Evolutionary conservation across 2,113 vertebrate genomes (phyloP).

Genomic region (Pelecanus crispus): DNA sequence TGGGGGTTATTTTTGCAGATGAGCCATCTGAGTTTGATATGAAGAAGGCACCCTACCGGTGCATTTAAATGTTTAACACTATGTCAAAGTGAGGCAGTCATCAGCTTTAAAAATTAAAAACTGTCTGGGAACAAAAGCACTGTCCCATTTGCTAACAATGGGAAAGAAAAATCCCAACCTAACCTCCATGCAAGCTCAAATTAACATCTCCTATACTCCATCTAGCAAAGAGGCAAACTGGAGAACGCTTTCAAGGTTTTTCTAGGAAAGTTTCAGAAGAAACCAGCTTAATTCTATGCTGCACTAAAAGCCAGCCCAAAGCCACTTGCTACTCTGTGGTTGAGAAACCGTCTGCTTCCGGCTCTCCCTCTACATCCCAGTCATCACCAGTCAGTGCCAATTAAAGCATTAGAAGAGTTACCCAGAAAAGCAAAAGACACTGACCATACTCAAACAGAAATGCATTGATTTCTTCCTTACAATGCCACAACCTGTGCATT

Average conservation of each 20-base stretch:
- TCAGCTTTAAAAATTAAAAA: slow-evolving; percentile 18
- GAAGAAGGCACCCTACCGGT: neutral
- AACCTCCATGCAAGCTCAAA: neutral
- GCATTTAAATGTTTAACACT: neutral
- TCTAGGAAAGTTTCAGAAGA: neutral
- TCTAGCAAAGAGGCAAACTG: neutral
- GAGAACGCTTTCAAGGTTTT: neutral
- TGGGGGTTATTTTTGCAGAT: slow-evolving; percentile 8
- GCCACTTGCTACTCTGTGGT: neutral
- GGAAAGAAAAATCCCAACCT: neutral
- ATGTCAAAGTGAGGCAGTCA: neutral
- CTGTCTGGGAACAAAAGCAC: neutral
- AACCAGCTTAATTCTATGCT: neutral
- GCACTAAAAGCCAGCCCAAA: neutral
- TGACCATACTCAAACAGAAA: neutral
- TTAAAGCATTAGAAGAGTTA: neutral
- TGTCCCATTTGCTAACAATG: neutral
- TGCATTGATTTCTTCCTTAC: neutral
- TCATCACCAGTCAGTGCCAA: neutral
- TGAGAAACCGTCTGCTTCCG: neutral
- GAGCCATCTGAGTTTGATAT: neutral
- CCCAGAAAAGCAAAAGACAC: neutral
- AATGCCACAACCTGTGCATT: neutral
- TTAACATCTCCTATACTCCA: neutral
- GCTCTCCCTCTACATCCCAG: neutral